Conservation (phyloP, 2,797 vertebrate species). For the Nannoperca obscura region DNA sequence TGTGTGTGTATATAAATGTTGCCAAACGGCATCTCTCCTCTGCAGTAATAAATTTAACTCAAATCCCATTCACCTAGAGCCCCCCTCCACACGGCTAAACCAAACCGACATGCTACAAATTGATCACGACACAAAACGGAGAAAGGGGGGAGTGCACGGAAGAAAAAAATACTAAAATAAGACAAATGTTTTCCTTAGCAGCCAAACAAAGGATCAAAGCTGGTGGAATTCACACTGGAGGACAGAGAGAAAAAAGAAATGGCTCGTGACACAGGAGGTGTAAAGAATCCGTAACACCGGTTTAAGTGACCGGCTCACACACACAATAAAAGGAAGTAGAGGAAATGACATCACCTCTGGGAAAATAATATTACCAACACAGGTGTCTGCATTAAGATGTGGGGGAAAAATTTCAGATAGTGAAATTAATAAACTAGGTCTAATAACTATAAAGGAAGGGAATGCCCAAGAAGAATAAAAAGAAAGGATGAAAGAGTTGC, state of each 20-base stretch:
- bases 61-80: slow-evolving; percentile 59
- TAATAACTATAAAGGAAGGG: slow-evolving; percentile 11
- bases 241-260: slow-evolving; percentile 33
- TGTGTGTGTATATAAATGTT: slow-evolving; percentile 56
- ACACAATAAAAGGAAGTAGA: slow-evolving; percentile 38
- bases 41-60: slow-evolving; percentile 62
- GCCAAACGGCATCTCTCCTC: slow-evolving; percentile 69
- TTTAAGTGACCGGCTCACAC: slow-evolving; percentile 22
- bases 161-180: slow-evolving; percentile 18
- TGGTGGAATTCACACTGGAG: slow-evolving; percentile 49
- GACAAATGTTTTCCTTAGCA: slow-evolving; percentile 62
- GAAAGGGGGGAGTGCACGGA: not conserved
- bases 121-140: slow-evolving; percentile 52
- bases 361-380: slow-evolving; percentile 34
- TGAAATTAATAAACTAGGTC: not conserved
- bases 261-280: slow-evolving; percentile 47
- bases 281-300: slow-evolving; percentile 63
- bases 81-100: slow-evolving; percentile 22
- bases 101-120: slow-evolving; percentile 64
- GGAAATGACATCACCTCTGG: slow-evolving; percentile 70
- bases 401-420: slow-evolving; percentile 29
- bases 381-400: slow-evolving; percentile 52
- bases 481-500: slow-evolving; percentile 26
- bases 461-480: slow-evolving; percentile 17
- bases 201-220: slow-evolving; percentile 54